A percentile compares a stretch with the other conserved stretches of the same genome.
phyloP scores from a whole-genome alignment of 2,888 invertebrate genomes.

The Drosophila mulleri region DNA sequence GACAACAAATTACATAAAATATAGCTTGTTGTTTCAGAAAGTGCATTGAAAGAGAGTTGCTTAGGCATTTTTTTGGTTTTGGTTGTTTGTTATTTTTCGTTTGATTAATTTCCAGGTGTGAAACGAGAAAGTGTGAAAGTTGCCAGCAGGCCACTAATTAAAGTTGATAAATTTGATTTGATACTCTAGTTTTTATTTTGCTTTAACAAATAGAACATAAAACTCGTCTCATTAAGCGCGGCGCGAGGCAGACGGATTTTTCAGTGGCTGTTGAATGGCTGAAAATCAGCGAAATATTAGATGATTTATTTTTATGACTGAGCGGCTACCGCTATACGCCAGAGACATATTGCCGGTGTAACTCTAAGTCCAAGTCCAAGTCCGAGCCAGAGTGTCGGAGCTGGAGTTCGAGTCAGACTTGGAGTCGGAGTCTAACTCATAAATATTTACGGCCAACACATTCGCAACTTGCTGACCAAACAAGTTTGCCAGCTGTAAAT shows the following conservation, averaged over 20 bases:
- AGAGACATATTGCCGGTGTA: constrained; percentile 44
- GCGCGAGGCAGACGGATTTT: constrained; percentile 47
- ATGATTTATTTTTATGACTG: constrained; percentile 59
- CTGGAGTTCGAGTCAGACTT: constrained; percentile 22
- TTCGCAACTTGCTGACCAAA: constrained; percentile 56
- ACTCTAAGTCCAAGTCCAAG: constrained; percentile 13
- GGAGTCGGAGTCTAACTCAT: constrained; percentile 51
- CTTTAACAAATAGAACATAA: constrained; percentile 64
- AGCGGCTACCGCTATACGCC: constrained; percentile 54
- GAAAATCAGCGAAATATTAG: constrained; percentile 70
- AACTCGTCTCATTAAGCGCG: constrained; percentile 61
- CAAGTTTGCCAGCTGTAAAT: constrained; percentile 66
- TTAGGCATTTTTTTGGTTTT: constrained; percentile 26
- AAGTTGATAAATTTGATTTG: constrained; percentile 65
- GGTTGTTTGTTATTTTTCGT: constrained; percentile 11
- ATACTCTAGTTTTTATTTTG: constrained; percentile 36
- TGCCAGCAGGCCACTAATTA: constrained; percentile 61
- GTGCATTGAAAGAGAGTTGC: constrained; percentile 42
- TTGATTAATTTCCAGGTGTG: constrained; percentile 67
- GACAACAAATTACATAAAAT: not conserved
- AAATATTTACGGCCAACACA: constrained; percentile 70
- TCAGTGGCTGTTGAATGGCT: constrained; percentile 55
- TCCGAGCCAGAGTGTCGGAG: constrained; percentile 10
- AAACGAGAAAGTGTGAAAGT: constrained; percentile 78
- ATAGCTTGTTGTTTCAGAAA: constrained; percentile 1